Conservation (phyloP, 2,113 vertebrate genomes). For the Leptodactylus fuscus region DNA sequence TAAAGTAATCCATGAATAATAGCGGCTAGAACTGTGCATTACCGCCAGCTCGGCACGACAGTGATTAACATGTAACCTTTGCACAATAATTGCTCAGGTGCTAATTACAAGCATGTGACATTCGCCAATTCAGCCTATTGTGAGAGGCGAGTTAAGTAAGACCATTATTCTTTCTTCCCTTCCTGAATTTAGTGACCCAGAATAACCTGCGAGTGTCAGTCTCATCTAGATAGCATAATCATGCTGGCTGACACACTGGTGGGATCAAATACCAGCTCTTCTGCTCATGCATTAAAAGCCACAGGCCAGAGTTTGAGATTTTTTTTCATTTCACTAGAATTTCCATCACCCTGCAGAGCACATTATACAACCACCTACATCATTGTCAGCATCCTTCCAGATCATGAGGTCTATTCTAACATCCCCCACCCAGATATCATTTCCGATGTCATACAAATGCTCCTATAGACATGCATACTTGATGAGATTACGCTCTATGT, state of each 20-base stretch:
- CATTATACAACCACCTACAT: neutral
- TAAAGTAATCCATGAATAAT: conserved; percentile 9
- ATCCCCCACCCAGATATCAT: neutral
- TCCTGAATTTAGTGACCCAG: conserved; percentile 61
- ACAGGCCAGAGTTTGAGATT: neutral
- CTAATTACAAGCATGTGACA: neutral
- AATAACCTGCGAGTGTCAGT: conserved; percentile 58
- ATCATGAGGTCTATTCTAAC: neutral
- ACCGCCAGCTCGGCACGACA: conserved; percentile 18
- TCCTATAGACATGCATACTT: neutral
- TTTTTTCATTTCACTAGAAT: neutral
- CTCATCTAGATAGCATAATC: conserved; percentile 62
- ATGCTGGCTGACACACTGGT: conserved; percentile 42
- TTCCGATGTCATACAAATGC: neutral
- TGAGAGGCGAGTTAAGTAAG: neutral
- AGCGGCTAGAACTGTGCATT: neutral
- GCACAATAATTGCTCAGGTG: conserved; percentile 46
- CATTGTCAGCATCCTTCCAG: neutral
- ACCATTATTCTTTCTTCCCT: neutral
- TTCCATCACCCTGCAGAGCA: neutral
- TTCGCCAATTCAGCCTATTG: conserved; percentile 17
- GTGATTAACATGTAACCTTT: conserved; percentile 29
- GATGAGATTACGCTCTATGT: neutral
- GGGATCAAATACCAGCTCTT: neutral
- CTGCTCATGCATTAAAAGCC: conserved; percentile 1